phyloP scores from a whole-genome alignment of 2,113 vertebrate species.

The Sitta europaea region DNA sequence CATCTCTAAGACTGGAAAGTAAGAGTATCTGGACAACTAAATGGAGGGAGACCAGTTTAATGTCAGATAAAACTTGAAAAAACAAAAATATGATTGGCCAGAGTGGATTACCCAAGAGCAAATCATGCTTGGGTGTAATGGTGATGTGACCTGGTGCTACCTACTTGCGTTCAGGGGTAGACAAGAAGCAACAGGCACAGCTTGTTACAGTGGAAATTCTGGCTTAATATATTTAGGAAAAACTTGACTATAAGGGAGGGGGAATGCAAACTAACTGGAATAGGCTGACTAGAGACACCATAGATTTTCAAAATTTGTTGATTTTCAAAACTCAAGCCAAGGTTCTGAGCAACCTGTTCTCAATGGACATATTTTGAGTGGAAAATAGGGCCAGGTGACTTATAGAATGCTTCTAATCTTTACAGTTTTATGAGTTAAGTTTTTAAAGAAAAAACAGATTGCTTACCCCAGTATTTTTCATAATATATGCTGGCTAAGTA shows the following conservation, averaged over 20 bases:
- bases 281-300: not conserved
- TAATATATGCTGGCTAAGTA: not conserved
- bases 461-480: not conserved
- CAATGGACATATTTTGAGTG: not conserved
- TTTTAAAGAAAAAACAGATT: not conserved
- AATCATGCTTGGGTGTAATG: not conserved
- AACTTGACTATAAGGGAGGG: fast-evolving
- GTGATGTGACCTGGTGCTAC: not conserved
- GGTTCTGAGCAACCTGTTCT: not conserved
- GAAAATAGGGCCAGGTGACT: not conserved
- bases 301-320: not conserved
- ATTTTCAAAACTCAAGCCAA: not conserved
- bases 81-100: not conserved
- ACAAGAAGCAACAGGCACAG: not conserved
- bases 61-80: not conserved
- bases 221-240: not conserved
- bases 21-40: not conserved
- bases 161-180: not conserved
- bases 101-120: not conserved
- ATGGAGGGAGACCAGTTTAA: not conserved
- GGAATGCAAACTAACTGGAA: not conserved
- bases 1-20: not conserved
- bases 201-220: not conserved
- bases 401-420: not conserved
- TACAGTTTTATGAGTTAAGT: not conserved